These are phyloP conservation scores for Lathronympha strigana DNA, from an alignment of 2,888 invertebrate species.

Conservation along the genomic window DNA sequence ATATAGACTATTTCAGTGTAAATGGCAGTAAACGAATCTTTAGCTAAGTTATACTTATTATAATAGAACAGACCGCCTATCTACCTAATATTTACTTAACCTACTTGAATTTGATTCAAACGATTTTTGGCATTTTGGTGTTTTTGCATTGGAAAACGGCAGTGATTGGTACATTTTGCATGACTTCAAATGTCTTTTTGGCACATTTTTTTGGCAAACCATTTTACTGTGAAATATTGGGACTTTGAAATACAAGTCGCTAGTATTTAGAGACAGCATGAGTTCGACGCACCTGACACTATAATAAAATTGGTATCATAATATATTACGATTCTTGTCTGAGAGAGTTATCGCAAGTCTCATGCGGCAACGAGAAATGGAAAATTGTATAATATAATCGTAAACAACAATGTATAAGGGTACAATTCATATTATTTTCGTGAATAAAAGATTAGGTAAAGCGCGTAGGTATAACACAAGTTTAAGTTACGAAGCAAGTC, in stretches of 20 bases:
- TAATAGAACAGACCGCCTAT: slow-evolving; percentile 33
- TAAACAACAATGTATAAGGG: too few relatives aligned
- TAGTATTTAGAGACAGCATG: too few relatives aligned
- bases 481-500: neutral
- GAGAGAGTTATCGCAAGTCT: too few relatives aligned
- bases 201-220: slow-evolving; percentile 33
- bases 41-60: slow-evolving; percentile 21
- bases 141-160: slow-evolving; percentile 6
- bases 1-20: slow-evolving; percentile 28
- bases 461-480: neutral
- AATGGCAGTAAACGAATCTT: slow-evolving; percentile 33
- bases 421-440: too few relatives aligned
- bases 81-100: slow-evolving; percentile 19
- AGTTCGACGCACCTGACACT: too few relatives aligned
- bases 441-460: neutral
- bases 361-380: neutral
- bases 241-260: too few relatives aligned
- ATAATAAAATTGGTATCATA: too few relatives aligned
- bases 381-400: too few relatives aligned
- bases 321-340: too few relatives aligned
- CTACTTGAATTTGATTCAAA: slow-evolving; percentile 36
- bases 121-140: neutral
- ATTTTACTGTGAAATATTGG: neutral
- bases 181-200: slow-evolving; percentile 14
- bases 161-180: slow-evolving; percentile 20